These are phyloP conservation scores for Manis crassicaudata DNA, from an alignment of 2,797 vertebrate genomes.

Conservation along the genomic window DNA sequence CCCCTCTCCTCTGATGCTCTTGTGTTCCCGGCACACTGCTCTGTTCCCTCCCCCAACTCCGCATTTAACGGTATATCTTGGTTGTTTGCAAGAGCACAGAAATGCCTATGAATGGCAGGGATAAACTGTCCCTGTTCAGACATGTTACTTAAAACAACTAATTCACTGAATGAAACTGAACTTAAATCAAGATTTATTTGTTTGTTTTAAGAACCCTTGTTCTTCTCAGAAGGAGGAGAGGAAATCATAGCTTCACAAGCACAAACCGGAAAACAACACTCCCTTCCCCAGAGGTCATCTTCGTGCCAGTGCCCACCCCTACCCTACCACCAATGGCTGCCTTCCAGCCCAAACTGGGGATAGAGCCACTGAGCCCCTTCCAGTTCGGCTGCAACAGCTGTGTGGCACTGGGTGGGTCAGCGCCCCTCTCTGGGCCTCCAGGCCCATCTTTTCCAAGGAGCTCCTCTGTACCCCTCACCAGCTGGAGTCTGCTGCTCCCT, in stretches of 20 bases:
- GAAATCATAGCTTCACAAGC: background rate
- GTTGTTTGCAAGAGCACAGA: background rate
- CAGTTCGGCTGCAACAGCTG: background rate
- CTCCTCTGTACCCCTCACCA: background rate
- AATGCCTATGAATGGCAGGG: background rate
- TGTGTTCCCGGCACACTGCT: accelerated
- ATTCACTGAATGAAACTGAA: background rate
- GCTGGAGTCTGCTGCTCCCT: background rate
- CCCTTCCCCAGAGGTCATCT: background rate
- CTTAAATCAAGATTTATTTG: background rate
- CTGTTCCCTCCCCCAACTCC: background rate
- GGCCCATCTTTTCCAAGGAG: background rate
- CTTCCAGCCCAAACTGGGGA: background rate
- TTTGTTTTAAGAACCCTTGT: background rate
- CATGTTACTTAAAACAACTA: background rate
- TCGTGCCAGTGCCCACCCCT: background rate
- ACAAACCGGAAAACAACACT: background rate
- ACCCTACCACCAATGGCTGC: background rate
- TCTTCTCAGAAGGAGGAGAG: background rate
- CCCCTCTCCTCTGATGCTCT: accelerated
- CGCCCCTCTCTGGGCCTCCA: background rate
- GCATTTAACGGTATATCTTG: background rate
- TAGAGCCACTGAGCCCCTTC: background rate
- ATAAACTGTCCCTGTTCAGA: background rate
- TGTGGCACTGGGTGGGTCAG: background rate